phyloP scores from a whole-genome alignment of 2,113 vertebrate genomes.

The Epinephelus fuscoguttatus region DNA sequence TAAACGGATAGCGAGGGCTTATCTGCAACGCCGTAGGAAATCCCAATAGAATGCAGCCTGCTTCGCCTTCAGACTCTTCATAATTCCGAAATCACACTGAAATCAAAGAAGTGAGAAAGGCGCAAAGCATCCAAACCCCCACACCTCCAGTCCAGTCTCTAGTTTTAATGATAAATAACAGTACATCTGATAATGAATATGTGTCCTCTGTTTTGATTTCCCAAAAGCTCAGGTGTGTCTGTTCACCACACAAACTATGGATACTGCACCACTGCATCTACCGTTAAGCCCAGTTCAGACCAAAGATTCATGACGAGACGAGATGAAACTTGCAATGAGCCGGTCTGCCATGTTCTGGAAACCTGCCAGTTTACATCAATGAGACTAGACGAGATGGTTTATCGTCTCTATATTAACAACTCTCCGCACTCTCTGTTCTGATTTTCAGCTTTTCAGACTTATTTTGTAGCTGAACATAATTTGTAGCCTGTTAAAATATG shows the following conservation, averaged over 20 bases:
- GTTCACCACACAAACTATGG: not conserved
- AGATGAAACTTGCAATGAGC: too few relatives aligned
- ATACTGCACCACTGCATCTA: not conserved
- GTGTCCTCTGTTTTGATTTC: not conserved
- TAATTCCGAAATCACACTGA: not conserved
- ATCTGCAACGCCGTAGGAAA: slow-evolving; percentile 15
- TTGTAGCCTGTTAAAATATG: too few relatives aligned
- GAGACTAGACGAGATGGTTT: too few relatives aligned
- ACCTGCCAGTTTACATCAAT: too few relatives aligned
- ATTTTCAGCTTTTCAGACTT: too few relatives aligned
- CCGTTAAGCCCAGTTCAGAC: too few relatives aligned
- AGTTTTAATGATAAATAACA: not conserved
- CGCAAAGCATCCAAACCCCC: not conserved
- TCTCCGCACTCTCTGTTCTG: too few relatives aligned
- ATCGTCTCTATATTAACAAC: too few relatives aligned
- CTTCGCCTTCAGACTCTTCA: not conserved
- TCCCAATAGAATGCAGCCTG: not conserved
- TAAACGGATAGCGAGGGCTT: not conserved
- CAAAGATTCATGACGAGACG: too few relatives aligned
- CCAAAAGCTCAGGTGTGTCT: not conserved
- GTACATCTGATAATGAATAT: not conserved
- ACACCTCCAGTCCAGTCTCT: not conserved
- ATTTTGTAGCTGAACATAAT: too few relatives aligned
- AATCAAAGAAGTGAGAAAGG: not conserved
- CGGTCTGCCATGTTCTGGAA: too few relatives aligned